Percentiles rank a stretch among this genome's conserved stretches.
Conservation (phyloP, 2,888 invertebrate genomes). For the Pimpla rufipes region DNA sequence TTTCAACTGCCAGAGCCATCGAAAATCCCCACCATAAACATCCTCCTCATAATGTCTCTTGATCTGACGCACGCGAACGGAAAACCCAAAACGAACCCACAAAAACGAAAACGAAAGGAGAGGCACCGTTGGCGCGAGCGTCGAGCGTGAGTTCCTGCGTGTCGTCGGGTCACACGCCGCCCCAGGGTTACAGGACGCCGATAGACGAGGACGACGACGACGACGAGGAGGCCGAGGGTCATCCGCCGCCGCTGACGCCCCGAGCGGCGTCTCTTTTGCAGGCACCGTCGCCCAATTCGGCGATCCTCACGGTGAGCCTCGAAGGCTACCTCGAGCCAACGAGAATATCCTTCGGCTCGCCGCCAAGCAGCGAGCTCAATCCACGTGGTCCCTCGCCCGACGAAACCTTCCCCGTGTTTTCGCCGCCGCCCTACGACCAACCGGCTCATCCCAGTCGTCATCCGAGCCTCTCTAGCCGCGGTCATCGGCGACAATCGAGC, state of each 20-base stretch:
- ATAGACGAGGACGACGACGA: slow-evolving; percentile 88
- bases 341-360: slow-evolving; percentile 93
- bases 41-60: slow-evolving; percentile 44
- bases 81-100: slow-evolving; percentile 17
- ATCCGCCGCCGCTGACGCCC: slow-evolving; percentile 86
- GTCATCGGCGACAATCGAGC: slow-evolving; percentile 83
- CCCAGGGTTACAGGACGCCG: slow-evolving; percentile 93
- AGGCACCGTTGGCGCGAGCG: slow-evolving; percentile 87
- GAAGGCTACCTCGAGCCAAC: slow-evolving; percentile 95
- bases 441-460: slow-evolving; percentile 73
- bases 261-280: slow-evolving; percentile 87
- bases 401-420: slow-evolving; percentile 94
- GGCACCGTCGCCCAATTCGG: slow-evolving; percentile 93
- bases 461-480: slow-evolving; percentile 78
- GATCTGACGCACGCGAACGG: slow-evolving; percentile 19
- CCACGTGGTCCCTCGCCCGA: slow-evolving; percentile 90
- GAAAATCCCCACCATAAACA: neutral
- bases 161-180: slow-evolving; percentile 88
- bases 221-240: slow-evolving; percentile 78
- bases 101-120: slow-evolving; percentile 75
- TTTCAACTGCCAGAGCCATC: neutral
- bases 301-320: slow-evolving; percentile 93
- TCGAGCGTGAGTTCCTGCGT: slow-evolving; percentile 88
- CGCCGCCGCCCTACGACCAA: slow-evolving; percentile 90
- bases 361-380: slow-evolving; percentile 91